Evolutionary conservation across 2,888 invertebrate genomes (phyloP).

Genomic region (Epinotia ramella): DNA sequence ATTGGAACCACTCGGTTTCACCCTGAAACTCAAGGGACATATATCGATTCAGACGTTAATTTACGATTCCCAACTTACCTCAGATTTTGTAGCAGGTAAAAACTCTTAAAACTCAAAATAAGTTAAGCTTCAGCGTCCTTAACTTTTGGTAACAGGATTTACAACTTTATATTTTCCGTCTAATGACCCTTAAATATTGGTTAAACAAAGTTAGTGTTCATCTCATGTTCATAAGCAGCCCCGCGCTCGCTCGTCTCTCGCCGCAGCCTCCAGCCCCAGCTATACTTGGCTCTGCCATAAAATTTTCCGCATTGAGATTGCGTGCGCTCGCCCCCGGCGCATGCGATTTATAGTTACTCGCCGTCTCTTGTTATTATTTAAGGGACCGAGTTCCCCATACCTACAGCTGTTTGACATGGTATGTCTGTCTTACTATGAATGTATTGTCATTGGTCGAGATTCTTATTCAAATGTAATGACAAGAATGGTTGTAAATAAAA

Average conservation of each 20-base stretch:
- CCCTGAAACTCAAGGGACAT: neutral
- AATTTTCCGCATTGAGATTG: constrained; percentile 84
- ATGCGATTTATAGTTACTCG: constrained; percentile 79
- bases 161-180: neutral
- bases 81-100: neutral
- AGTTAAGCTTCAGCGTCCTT: neutral
- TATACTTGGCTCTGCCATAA: constrained; percentile 57
- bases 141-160: neutral
- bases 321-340: constrained; percentile 82
- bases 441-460: constrained; percentile 49
- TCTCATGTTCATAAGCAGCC: neutral
- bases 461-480: constrained; percentile 6
- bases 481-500: constrained; percentile 7
- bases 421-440: constrained; percentile 50
- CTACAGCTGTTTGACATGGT: constrained; percentile 16
- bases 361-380: constrained; percentile 39
- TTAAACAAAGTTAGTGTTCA: constrained; percentile 6
- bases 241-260: constrained; percentile 46
- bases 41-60: neutral
- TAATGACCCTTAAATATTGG: neutral
- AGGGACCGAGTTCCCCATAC: constrained; percentile 30
- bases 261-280: constrained; percentile 61
- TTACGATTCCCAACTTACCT: neutral
- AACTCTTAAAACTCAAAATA: neutral
- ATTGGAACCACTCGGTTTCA: neutral